Base-by-base conservation (phyloP, 2,113 vertebrate species). In the Lamprotornis superbus region DNA sequence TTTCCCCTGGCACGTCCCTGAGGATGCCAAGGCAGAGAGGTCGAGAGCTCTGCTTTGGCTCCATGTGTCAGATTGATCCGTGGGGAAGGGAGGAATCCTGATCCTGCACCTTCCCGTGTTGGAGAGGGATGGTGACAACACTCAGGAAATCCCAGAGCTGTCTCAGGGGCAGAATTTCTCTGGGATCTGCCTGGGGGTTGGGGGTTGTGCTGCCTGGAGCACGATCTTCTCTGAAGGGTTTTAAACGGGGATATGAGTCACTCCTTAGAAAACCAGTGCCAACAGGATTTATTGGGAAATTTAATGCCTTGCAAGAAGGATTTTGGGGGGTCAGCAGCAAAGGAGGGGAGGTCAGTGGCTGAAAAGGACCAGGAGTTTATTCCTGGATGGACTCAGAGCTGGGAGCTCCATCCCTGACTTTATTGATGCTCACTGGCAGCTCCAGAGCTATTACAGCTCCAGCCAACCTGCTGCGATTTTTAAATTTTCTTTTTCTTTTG, bases 171-270 rank as follows among this genome's bases (percentile, higher is more conserved):
- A n/a, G 47, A 39, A 61, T 39, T 24, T 10, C 70, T 1, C 39
- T 13, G 47, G 67, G 44, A 16, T 8, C 67, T 12, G 52, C 25
- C 69, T 15, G 59, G 33, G 68, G 59, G 11, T 4, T 23, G 33
- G 30, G 56, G 64, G 24, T 55, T 17, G 19, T 61, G 67, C 77
- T 0, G 0, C 1, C 7, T 59, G 59, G 25, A 92, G 89, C 74
- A 25, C 2, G 3, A 60, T 31, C 49, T 91, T 81, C 89, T 67
- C 83, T 70, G 3, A 9, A 79, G 95, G 91, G 73, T 92, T 96
- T 97, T 91, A 95, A 91, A 94, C 85, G 93, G 93, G 74, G 82
- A 61, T 42, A 4, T 85, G 96, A 97, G 96, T 97, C 97, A 97
- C 91, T 46, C 64, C 61, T 73, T 40, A 49, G 94, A 68, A 89